Conservation (phyloP, 2,113 vertebrate genomes). For the Sebastes fasciatus region DNA sequence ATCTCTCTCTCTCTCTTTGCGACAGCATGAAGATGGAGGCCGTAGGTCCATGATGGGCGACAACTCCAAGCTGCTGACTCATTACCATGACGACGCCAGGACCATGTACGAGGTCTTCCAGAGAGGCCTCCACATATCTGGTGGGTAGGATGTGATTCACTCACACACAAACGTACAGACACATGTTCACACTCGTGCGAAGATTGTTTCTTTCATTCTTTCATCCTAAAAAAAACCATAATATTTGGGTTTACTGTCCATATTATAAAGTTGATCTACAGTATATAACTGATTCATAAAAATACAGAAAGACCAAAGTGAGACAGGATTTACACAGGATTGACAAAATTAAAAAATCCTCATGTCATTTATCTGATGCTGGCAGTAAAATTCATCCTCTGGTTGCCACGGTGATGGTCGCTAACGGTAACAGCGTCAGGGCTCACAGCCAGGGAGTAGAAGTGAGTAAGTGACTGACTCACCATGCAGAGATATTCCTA, state of each 20-base stretch:
- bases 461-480: constrained; percentile 22
- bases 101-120: constrained; percentile 98
- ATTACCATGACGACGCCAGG: constrained; percentile 94
- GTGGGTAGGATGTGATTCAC: constrained; percentile 78
- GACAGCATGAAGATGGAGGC: constrained; percentile 85
- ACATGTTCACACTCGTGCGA: background rate
- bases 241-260: background rate
- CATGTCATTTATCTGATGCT: background rate
- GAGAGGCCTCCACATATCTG: constrained; percentile 94
- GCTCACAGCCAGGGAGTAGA: constrained; percentile 1
- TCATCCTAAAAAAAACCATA: background rate
- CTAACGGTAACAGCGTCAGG: constrained; percentile 11
- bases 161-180: background rate
- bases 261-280: too few species aligned
- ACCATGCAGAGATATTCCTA: constrained; percentile 19
- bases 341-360: background rate
- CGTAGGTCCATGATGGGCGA: constrained; percentile 91
- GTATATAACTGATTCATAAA: too few species aligned
- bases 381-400: background rate
- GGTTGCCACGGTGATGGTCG: constrained; percentile 46
- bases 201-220: background rate
- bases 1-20: background rate
- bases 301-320: background rate
- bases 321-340: background rate
- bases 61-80: constrained; percentile 87